Percentiles rank a stretch among this genome's conserved stretches.
These are phyloP conservation scores for Harpegnathos saltator DNA, from an alignment of 1,140 invertebrate genomes.

Conservation along the genomic window DNA sequence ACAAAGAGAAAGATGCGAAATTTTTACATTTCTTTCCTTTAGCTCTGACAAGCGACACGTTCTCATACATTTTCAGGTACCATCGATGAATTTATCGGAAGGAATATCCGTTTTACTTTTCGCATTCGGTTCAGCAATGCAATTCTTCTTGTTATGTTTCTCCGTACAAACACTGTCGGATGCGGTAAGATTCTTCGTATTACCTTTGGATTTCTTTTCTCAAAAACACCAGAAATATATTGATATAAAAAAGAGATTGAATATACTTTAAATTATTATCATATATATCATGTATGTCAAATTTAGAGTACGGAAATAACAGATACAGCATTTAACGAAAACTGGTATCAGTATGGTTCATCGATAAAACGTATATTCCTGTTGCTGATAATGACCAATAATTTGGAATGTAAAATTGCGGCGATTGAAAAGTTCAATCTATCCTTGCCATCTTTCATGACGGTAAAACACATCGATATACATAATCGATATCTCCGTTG, in stretches of 20 bases:
- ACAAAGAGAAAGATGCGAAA: too few species aligned
- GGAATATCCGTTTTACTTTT: conserved; percentile 42
- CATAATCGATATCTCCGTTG: too few species aligned
- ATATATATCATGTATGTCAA: background rate
- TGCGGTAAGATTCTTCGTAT: conserved; percentile 56
- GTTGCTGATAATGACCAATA: conserved; percentile 58
- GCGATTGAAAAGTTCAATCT: conserved; percentile 61
- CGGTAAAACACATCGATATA: conserved; percentile 59
- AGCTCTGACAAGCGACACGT: background rate
- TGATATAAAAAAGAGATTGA: background rate
- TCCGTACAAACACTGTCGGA: conserved; percentile 69
- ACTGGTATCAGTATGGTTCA: conserved; percentile 56
- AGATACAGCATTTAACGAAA: conserved; percentile 62
- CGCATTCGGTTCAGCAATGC: conserved; percentile 53
- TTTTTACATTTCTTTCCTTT: background rate
- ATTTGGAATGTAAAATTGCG: conserved; percentile 65
- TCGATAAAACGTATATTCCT: conserved; percentile 25
- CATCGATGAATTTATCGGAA: conserved; percentile 5
- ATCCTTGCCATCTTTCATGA: conserved; percentile 68
- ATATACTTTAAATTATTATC: background rate
- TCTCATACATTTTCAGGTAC: conserved; percentile 21
- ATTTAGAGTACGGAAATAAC: conserved; percentile 65
- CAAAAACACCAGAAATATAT: too few species aligned
- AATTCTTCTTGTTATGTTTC: conserved; percentile 71
- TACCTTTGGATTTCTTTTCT: too few species aligned